A percentile compares a stretch with the other conserved stretches of the same genome.
Evolutionary conservation across 2,113 vertebrate genomes (phyloP).

Genomic region (Eudorcas thomsonii): DNA sequence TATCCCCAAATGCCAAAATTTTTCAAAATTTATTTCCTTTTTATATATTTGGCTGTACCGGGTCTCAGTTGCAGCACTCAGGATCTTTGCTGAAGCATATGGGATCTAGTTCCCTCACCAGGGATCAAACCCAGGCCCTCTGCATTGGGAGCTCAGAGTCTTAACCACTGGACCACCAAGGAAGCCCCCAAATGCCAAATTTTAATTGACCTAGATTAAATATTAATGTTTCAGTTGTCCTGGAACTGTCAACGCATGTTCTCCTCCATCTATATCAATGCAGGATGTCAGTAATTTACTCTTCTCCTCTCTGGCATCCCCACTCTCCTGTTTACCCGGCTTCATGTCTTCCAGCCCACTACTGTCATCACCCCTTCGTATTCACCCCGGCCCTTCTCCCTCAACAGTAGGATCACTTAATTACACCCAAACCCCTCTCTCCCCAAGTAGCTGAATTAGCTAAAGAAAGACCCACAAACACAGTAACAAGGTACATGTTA

Average conservation of each 20-base stretch:
- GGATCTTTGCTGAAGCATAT: background rate
- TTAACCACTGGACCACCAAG: background rate
- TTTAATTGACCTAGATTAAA: background rate
- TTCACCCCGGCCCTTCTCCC: background rate
- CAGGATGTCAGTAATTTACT: background rate
- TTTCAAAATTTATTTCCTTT: background rate
- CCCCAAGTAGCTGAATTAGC: background rate
- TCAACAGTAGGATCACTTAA: background rate
- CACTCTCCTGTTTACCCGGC: background rate
- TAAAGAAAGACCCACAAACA: background rate
- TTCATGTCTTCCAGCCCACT: accelerated
- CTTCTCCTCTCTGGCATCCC: accelerated
- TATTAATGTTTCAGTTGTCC: background rate
- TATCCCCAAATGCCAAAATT: background rate
- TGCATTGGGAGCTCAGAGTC: background rate
- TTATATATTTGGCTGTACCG: background rate
- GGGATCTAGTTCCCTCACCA: background rate
- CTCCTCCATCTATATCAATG: background rate
- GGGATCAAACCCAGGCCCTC: background rate
- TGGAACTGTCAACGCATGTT: accelerated
- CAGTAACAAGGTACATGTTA: background rate
- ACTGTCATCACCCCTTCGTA: background rate
- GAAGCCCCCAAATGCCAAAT: background rate
- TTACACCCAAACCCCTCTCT: background rate
- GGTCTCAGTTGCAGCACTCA: background rate